Percentiles rank a stretch among this genome's conserved stretches.
These are phyloP conservation scores for Reticulitermes speratus DNA, from an alignment of 1,140 invertebrate genomes.

Conservation along the genomic window DNA sequence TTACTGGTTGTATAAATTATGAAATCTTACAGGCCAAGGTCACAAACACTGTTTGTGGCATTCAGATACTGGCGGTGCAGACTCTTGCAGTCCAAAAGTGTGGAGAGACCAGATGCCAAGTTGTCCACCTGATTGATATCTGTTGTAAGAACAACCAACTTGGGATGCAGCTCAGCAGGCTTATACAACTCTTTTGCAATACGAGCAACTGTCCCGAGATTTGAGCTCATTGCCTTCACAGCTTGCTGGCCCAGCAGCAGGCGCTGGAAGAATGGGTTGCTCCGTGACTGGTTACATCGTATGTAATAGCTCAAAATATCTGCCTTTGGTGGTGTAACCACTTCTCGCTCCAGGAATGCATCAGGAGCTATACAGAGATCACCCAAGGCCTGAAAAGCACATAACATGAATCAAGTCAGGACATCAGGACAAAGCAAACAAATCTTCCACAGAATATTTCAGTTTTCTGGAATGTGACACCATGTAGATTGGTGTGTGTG, in stretches of 20 bases:
- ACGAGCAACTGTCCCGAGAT: slow-evolving; percentile 59
- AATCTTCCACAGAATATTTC: no score
- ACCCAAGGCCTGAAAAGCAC: slow-evolving; percentile 59
- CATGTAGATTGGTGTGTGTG: no score
- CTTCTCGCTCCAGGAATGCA: slow-evolving; percentile 47
- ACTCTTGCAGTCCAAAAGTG: slow-evolving; percentile 75
- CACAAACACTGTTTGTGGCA: slow-evolving; percentile 74
- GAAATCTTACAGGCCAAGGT: slow-evolving; percentile 67
- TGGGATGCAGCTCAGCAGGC: slow-evolving; percentile 61
- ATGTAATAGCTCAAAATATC: slow-evolving; percentile 79
- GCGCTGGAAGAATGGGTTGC: slow-evolving; percentile 75
- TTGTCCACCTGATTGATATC: slow-evolving; percentile 68
- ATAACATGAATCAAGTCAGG: not conserved
- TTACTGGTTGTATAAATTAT: not conserved
- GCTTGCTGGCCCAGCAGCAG: slow-evolving; percentile 70
- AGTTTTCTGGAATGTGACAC: no score
- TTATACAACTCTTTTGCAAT: slow-evolving; percentile 64
- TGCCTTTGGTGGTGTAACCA: slow-evolving; percentile 42
- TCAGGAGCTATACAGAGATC: slow-evolving; percentile 76
- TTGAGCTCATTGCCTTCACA: slow-evolving; percentile 65
- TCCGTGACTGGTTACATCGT: slow-evolving; percentile 72
- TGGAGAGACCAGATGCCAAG: slow-evolving; percentile 58
- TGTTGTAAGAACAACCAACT: slow-evolving; percentile 67
- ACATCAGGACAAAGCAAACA: no score
- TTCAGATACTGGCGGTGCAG: slow-evolving; percentile 77